Evolutionary conservation across 1,140 invertebrate species (phyloP).

Genomic region (Drosophila aff.): DNA sequence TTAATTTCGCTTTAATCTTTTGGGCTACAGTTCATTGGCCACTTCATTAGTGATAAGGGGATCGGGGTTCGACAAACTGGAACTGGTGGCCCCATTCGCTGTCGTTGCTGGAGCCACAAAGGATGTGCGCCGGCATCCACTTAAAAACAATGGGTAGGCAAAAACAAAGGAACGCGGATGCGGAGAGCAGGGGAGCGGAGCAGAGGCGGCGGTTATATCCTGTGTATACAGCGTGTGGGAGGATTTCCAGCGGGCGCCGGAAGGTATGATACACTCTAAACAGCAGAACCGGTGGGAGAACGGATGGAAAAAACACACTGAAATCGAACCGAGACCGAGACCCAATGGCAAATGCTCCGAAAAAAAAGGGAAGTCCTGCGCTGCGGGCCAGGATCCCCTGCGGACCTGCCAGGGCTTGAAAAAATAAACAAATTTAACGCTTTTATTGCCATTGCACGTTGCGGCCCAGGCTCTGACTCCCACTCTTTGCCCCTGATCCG

Average conservation of each 20-base stretch:
- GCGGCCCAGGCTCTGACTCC: slow-evolving; percentile 17
- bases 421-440: slow-evolving; percentile 84
- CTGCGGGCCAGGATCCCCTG: slow-evolving; percentile 13
- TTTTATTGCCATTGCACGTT: slow-evolving; percentile 80
- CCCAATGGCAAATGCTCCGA: slow-evolving; percentile 3
- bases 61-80: slow-evolving; percentile 34
- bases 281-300: slow-evolving; percentile 13
- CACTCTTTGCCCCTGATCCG: slow-evolving; percentile 4
- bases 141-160: slow-evolving; percentile 77
- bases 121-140: slow-evolving; percentile 71
- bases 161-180: slow-evolving; percentile 59
- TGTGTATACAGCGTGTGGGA: slow-evolving; percentile 24
- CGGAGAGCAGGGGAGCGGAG: slow-evolving; percentile 5
- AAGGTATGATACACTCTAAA: slow-evolving; percentile 68
- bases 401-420: slow-evolving; percentile 46
- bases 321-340: slow-evolving; percentile 59
- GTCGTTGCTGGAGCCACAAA: slow-evolving; percentile 35
- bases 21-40: slow-evolving; percentile 78
- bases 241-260: slow-evolving; percentile 54
- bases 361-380: slow-evolving; percentile 6
- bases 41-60: slow-evolving; percentile 80
- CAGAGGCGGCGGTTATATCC: not conserved
- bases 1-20: slow-evolving; percentile 82
- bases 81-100: slow-evolving; percentile 17
- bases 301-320: slow-evolving; percentile 31